Conservation (phyloP, 2,888 invertebrate species). For the Pelosia muscerda region DNA sequence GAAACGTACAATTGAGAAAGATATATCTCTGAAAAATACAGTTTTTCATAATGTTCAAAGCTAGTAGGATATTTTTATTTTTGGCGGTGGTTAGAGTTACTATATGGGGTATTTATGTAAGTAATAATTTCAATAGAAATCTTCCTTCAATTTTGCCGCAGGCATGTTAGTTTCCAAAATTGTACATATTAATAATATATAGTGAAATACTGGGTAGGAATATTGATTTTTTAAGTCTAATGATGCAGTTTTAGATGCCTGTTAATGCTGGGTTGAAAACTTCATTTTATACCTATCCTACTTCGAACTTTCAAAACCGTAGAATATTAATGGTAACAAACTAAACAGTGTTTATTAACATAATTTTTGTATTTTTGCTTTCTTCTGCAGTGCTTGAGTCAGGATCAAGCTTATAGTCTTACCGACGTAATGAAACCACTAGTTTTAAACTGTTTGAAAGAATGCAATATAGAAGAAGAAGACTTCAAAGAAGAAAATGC, state of each 20-base stretch:
- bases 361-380: background rate
- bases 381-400: conserved; percentile 17
- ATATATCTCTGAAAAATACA: background rate
- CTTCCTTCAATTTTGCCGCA: accelerated
- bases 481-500: conserved; percentile 8
- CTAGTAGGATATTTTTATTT: conserved; percentile 2
- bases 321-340: background rate
- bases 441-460: conserved; percentile 14
- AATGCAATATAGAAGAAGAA: conserved; percentile 24
- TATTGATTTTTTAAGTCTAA: no score
- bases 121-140: background rate
- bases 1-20: conserved; percentile 14
- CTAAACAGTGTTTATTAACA: background rate
- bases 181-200: no score
- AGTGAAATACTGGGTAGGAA: no score
- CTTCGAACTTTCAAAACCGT: background rate
- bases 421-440: conserved; percentile 10
- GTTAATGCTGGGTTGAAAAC: no score
- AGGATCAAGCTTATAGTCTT: conserved; percentile 9
- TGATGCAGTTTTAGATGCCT: no score
- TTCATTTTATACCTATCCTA: no score
- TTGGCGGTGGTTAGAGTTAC: conserved; percentile 9
- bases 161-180: background rate
- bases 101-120: conserved; percentile 14
- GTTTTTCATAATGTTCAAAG: conserved; percentile 29